Base-by-base conservation (phyloP, 2,113 vertebrate genomes). In the Panthera leo region DNA sequence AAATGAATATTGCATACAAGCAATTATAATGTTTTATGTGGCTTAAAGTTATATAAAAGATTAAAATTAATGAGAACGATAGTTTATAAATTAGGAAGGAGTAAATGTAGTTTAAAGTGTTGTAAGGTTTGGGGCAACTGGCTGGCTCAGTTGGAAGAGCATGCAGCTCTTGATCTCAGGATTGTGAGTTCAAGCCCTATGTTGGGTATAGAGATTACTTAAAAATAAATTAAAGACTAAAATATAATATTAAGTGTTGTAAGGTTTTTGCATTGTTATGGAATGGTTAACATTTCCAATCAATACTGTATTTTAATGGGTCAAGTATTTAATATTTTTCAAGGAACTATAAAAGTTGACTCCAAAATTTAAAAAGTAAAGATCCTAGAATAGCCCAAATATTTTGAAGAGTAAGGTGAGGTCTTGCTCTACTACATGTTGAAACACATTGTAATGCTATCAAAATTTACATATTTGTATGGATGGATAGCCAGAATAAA, bases 61-160 rank as follows among this genome's bases (percentile, higher is more conserved):
- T 55, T 90, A 90, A 80, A 96, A 90, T 90, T 78, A 36, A 51
- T 93, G 61, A 79, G 31, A 84, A 70, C 29, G 79, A 19, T 61
- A 78, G 42, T 51, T 70, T 76, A 63, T 85, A 85, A 63, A 29
- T 90, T 96, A 63, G 86, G 45, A 89, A 78, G 18, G 29, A 45
- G 7, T 85, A 85, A 89, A 78, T 73, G n/a, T 89, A 75, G 29
- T 91, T 51, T 63, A 87, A 48, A 83, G 31, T 93, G 12, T 96
- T 89, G 36, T 39, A 73, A 39, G 19, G 36, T 73, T 73, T 73
- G 5, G 71, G 71, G 36, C 5, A 73, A 36, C 21, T 73, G 36
- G 2, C 36, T 73, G n/a, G 5, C 11, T 39, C 10, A 25, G 36
- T 73, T 39, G 23, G 71, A 73, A 73, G 36, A 73, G 21, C 21